These are phyloP conservation scores for Tortricodes alternella DNA, from an alignment of 2,888 invertebrate genomes.

Conservation along the genomic window DNA sequence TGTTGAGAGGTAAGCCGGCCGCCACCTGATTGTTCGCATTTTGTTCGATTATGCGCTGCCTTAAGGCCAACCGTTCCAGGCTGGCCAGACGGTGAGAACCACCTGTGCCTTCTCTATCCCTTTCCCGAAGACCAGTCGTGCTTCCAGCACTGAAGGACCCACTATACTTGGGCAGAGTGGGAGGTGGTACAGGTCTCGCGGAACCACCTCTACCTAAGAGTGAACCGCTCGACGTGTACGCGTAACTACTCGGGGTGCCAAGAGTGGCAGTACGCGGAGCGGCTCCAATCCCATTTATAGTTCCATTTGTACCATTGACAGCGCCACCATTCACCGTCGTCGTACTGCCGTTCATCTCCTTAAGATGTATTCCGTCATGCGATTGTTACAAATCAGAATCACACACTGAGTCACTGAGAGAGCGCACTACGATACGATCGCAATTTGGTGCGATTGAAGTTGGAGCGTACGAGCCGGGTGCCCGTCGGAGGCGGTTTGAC, in stretches of 20 bases:
- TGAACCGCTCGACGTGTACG: constrained; percentile 85
- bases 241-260: constrained; percentile 83
- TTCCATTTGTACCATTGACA: constrained; percentile 75
- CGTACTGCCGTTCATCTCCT: constrained; percentile 81
- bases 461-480: constrained; percentile 77
- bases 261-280: constrained; percentile 77
- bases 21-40: constrained; percentile 78
- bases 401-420: constrained; percentile 74
- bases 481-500: constrained; percentile 81
- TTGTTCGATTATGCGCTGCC: constrained; percentile 91
- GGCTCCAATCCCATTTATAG: constrained; percentile 71
- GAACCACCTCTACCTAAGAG: constrained; percentile 84
- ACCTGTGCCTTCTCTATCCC: constrained; percentile 86
- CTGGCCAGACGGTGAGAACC: constrained; percentile 91
- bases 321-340: constrained; percentile 78
- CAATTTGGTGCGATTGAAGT: constrained; percentile 60
- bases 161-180: constrained; percentile 90
- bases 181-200: constrained; percentile 88
- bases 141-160: constrained; percentile 89
- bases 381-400: constrained; percentile 59
- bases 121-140: constrained; percentile 84
- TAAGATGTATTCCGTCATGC: constrained; percentile 67
- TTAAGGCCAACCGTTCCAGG: constrained; percentile 90
- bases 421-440: constrained; percentile 67
- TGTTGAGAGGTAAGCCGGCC: constrained; percentile 47